phyloP scores from a whole-genome alignment of 1,140 invertebrate genomes.

The Dendrolimus kikuchii region DNA sequence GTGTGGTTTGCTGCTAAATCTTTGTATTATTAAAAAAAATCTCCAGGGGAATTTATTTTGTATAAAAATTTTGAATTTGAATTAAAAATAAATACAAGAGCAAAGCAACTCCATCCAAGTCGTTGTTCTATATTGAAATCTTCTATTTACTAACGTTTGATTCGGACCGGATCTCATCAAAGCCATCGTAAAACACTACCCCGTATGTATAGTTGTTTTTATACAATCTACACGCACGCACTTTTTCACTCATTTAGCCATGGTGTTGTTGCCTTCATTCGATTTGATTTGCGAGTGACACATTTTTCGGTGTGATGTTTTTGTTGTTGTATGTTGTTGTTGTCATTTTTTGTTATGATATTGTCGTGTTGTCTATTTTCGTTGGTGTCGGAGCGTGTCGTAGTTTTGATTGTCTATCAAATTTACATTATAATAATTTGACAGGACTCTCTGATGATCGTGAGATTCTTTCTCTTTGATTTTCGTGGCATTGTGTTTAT shows the following conservation, averaged over 20 bases:
- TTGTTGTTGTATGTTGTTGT: slow-evolving; percentile 16
- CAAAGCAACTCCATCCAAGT: slow-evolving; percentile 25
- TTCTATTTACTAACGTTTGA: slow-evolving; percentile 63
- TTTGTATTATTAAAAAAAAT: too few relatives aligned
- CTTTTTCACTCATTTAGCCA: slow-evolving; percentile 35
- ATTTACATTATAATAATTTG: slow-evolving; percentile 55
- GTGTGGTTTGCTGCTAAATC: too few relatives aligned
- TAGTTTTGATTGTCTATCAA: slow-evolving; percentile 64
- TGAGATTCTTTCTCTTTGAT: slow-evolving; percentile 39
- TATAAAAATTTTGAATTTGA: too few relatives aligned
- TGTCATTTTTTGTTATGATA: slow-evolving; percentile 40
- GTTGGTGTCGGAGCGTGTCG: slow-evolving; percentile 43
- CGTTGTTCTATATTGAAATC: slow-evolving; percentile 29
- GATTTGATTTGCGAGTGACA: slow-evolving; percentile 61
- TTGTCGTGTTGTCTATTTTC: slow-evolving; percentile 45
- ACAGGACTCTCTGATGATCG: slow-evolving; percentile 23
- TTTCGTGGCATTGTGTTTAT: slow-evolving; percentile 14
- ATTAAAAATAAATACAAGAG: slow-evolving; percentile 2
- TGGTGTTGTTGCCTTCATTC: slow-evolving; percentile 44
- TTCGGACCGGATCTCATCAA: slow-evolving; percentile 65
- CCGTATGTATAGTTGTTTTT: slow-evolving; percentile 56
- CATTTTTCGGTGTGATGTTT: slow-evolving; percentile 28
- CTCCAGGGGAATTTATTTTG: too few relatives aligned
- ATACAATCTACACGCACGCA: slow-evolving; percentile 58
- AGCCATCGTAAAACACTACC: slow-evolving; percentile 57